phyloP scores from a whole-genome alignment of 2,888 invertebrate species.

The Hypena proboscidalis region DNA sequence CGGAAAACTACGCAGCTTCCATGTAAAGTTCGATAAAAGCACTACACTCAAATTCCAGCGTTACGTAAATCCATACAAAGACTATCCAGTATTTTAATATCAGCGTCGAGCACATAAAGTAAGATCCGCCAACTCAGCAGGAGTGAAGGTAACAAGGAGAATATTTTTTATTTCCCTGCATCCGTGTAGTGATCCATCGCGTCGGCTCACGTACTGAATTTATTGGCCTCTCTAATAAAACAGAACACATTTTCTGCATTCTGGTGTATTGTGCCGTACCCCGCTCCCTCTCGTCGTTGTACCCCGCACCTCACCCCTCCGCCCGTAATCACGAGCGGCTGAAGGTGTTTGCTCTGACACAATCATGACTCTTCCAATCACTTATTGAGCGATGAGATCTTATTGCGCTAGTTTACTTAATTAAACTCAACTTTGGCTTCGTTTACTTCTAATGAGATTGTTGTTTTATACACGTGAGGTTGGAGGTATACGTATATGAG shows the following conservation, averaged over 20 bases:
- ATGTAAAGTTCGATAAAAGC: too few species aligned
- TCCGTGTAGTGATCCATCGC: slow-evolving; percentile 53
- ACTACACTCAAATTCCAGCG: too few species aligned
- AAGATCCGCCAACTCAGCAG: neutral
- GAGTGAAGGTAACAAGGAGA: slow-evolving; percentile 32
- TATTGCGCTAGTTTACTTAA: too few species aligned
- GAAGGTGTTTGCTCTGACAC: slow-evolving; percentile 49
- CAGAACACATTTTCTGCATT: slow-evolving; percentile 78
- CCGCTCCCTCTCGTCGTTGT: too few species aligned
- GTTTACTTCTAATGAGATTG: too few species aligned
- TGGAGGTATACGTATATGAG: too few species aligned
- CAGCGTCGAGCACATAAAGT: too few species aligned
- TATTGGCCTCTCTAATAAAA: slow-evolving; percentile 77
- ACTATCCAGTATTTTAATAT: too few species aligned
- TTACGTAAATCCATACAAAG: too few species aligned
- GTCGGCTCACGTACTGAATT: slow-evolving; percentile 74
- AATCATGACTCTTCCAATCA: slow-evolving; percentile 41
- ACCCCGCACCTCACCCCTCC: slow-evolving; percentile 18
- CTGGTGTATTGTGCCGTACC: slow-evolving; percentile 55
- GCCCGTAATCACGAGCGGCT: slow-evolving; percentile 50
- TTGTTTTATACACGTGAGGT: too few species aligned
- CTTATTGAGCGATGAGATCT: slow-evolving; percentile 32
- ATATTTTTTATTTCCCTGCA: slow-evolving; percentile 59
- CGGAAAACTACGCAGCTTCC: too few species aligned
- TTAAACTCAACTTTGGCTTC: too few species aligned